phyloP scores from a whole-genome alignment of 2,888 invertebrate species.

The Resseliella maxima region DNA sequence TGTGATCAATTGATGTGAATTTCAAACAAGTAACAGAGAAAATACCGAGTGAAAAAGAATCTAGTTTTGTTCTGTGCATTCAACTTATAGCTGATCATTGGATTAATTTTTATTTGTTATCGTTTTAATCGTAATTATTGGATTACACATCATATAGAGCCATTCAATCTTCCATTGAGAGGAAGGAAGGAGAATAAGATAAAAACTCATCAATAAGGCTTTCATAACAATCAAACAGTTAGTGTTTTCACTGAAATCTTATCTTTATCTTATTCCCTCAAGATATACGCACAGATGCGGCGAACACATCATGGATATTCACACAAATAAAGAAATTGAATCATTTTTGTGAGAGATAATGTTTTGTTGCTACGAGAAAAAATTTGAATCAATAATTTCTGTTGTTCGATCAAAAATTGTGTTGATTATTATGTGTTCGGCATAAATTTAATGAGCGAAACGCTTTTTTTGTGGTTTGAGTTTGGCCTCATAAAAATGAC shows the following conservation, averaged over 20 bases:
- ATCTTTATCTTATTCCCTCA: not conserved
- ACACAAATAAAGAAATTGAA: not conserved
- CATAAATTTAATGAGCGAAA: not conserved
- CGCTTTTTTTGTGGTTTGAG: not conserved
- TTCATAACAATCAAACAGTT: slow-evolving; percentile 19
- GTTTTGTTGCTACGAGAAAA: not conserved
- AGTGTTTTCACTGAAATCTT: not conserved
- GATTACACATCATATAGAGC: not conserved
- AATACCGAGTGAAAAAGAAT: not conserved
- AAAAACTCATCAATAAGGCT: not conserved
- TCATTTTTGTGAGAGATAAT: not conserved
- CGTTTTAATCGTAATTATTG: slow-evolving; percentile 10
- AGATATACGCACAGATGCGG: not conserved
- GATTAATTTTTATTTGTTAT: not conserved
- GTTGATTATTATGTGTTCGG: not conserved
- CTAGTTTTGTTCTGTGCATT: not conserved
- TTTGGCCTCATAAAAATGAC: not conserved
- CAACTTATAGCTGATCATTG: not conserved
- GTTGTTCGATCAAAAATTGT: no score
- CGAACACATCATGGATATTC: not conserved
- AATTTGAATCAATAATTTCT: not conserved
- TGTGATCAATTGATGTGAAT: not conserved
- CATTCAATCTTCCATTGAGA: not conserved
- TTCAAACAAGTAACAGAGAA: not conserved
- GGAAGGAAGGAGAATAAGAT: no score